phyloP scores from a whole-genome alignment of 1,140 invertebrate genomes.

The Paralvinella palmiformis region DNA sequence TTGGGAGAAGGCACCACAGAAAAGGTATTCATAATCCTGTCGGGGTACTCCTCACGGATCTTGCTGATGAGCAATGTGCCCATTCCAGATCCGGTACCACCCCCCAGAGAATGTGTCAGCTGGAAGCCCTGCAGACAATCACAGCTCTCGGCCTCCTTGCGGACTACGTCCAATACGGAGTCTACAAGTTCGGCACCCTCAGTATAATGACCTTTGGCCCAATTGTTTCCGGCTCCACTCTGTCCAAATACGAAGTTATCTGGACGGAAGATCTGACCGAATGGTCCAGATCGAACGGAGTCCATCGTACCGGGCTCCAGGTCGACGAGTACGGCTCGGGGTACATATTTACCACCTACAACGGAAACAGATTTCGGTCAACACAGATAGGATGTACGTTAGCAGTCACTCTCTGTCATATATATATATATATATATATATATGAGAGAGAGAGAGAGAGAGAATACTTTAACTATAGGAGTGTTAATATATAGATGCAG shows the following conservation, averaged over 20 bases:
- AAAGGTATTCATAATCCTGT: conserved; percentile 80
- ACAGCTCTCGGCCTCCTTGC: conserved; percentile 79
- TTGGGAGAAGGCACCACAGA: conserved; percentile 83
- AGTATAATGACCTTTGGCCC: conserved; percentile 88
- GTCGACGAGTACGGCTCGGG: conserved; percentile 83
- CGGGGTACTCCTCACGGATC: conserved; percentile 59
- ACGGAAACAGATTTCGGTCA: too few species aligned
- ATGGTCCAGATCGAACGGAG: conserved; percentile 79
- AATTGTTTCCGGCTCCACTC: conserved; percentile 78
- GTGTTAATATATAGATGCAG: too few species aligned
- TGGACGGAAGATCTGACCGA: conserved; percentile 78
- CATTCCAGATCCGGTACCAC: conserved; percentile 44
- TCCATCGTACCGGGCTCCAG: conserved; percentile 94
- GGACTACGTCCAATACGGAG: conserved; percentile 75
- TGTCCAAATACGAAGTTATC: conserved; percentile 85
- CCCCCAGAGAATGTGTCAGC: conserved; percentile 53
- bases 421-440: too few species aligned
- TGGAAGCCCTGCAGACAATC: conserved; percentile 57
- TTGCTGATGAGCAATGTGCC: conserved; percentile 23
- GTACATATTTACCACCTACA: conserved; percentile 76
- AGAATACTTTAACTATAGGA: too few species aligned
- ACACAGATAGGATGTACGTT: too few species aligned
- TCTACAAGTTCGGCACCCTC: conserved; percentile 82
- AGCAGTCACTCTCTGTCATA: too few species aligned
- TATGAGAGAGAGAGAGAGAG: too few species aligned